These are phyloP conservation scores for Drosophila vallismaia DNA, from an alignment of 2,888 invertebrate genomes.

Conservation along the genomic window DNA sequence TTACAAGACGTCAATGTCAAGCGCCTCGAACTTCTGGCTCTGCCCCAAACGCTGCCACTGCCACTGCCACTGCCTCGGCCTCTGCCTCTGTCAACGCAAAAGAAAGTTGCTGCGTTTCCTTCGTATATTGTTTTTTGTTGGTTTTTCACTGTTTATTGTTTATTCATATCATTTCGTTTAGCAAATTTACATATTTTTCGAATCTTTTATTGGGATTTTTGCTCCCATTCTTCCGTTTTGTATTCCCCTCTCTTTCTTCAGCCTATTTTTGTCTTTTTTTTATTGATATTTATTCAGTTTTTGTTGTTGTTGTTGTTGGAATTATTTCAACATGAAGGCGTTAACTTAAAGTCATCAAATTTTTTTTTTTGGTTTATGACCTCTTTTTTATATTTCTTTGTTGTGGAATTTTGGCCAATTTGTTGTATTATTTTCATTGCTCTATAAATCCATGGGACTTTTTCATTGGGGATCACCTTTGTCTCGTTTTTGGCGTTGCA, in stretches of 20 bases:
- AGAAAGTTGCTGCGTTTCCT: constrained; percentile 68
- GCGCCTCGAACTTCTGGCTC: constrained; percentile 14
- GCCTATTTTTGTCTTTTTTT: neutral
- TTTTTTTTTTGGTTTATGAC: neutral
- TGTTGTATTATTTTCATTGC: neutral
- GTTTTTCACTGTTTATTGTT: constrained; percentile 39
- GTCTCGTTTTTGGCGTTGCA: neutral
- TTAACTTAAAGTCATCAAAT: neutral
- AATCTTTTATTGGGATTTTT: constrained; percentile 12
- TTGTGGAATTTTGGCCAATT: neutral
- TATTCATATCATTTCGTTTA: constrained; percentile 30
- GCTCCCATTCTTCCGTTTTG: constrained; percentile 3
- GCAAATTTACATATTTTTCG: constrained; percentile 33
- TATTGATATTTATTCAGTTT: neutral
- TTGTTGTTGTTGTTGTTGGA: neutral
- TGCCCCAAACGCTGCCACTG: constrained; percentile 7
- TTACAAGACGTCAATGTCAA: constrained; percentile 36
- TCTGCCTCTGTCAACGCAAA: constrained; percentile 41
- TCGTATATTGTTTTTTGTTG: constrained; percentile 36
- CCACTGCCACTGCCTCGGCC: constrained; percentile 3
- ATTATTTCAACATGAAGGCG: neutral
- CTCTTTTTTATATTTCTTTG: too few species aligned
- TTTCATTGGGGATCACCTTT: neutral
- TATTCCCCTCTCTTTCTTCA: neutral
- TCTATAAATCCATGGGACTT: neutral